Base-by-base conservation (phyloP, 2,113 vertebrate species). In the Hippocampus abdominalis region DNA sequence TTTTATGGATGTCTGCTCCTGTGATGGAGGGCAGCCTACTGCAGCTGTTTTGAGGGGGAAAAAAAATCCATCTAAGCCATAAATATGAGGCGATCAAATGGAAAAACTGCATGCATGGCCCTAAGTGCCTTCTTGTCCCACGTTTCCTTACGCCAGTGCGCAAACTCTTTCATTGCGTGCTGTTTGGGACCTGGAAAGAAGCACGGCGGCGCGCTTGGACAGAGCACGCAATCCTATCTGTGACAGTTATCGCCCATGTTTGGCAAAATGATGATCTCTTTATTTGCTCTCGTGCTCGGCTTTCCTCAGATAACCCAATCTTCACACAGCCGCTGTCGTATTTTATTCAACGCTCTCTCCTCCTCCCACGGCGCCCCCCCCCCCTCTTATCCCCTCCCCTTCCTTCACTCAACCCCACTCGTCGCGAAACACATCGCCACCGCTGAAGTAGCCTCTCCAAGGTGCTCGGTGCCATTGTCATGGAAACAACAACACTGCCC, bases 381-480 rank as follows among this genome's bases (percentile, higher is more conserved):
- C 46, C 16, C 46, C 46, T 18, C 46, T 18, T 16, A 6, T 16
- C 46, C 15, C 8, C 5, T 2, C 51, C 51, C n/a, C 51, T n/a
- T 54, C n/a, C 51, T n/a, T 54, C 51, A 54, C 20, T 54, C 51
- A 23, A 10, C 7, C 8, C 3, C 51, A 23, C 49, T 51, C 49
- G 18, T 16, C 49, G 12, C 51, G 23, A 21, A 21, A 54, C 51
- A 54, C 21, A 10, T 5, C 23, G 23, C 54, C 54, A 27, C 54
- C 54, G 54, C 4, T 57, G 54, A 57, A 57, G 54, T 57, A 27
- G n/a, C 54, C 54, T 25, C 54, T 57, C 54, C 23, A 15, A 57
- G 54, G 54, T 57, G 54, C 54, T 57, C 54, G 13, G 54, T 27
- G 23, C 23, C 54, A 57, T 57, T 57, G 54, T 57, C 54, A 61